A percentile compares a stretch with the other conserved stretches of the same genome.
These are phyloP conservation scores for honey bee (Apis mellifera) DNA, from an alignment of 1,140 invertebrate genomes.

Conservation along the genomic window Amel_HAv3.1 CM009931.2:7693001-7693500, in stretches of 20 bases:
- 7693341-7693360: not conserved
- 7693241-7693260: constrained; percentile 56
- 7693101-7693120: constrained; percentile 68
- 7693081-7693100: constrained; percentile 64
- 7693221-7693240: constrained; percentile 65
- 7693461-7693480: too few species aligned
- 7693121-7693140: constrained; percentile 67
- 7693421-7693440: not conserved
- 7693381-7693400: too few species aligned
- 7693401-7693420: too few species aligned
- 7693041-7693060: constrained; percentile 49
- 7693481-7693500: too few species aligned
- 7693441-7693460: not conserved
- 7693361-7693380: not conserved
- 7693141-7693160: constrained; percentile 35
- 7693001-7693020: constrained; percentile 24
- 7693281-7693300: constrained; percentile 37
- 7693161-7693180: constrained; percentile 14
- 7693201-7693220: constrained; percentile 59
- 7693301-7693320: constrained; percentile 45
- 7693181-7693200: constrained; percentile 52
- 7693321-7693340: constrained; percentile 4
- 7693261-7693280: constrained; percentile 23
- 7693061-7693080: constrained; percentile 36
- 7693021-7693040: constrained; percentile 39